phyloP scores from a whole-genome alignment of 1,140 invertebrate genomes.

The Tenebrio molitor region DNA sequence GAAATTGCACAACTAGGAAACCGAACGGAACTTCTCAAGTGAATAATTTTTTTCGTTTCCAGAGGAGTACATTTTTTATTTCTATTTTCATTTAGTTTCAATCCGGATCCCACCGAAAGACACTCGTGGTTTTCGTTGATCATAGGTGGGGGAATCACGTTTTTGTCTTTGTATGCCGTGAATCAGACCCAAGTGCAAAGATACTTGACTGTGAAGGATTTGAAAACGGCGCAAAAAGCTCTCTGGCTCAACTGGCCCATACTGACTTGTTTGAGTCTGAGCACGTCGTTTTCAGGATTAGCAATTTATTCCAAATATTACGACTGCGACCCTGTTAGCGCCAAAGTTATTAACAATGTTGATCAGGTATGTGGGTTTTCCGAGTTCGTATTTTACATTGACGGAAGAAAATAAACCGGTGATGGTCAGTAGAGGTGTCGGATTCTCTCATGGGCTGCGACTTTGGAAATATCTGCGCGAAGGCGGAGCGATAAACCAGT shows the following conservation, averaged over 20 bases:
- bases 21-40: slow-evolving; percentile 80
- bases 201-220: slow-evolving; percentile 80
- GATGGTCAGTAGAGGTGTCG: no score
- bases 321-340: slow-evolving; percentile 80
- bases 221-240: slow-evolving; percentile 75
- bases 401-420: no score
- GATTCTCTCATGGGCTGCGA: no score
- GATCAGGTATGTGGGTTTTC: slow-evolving; percentile 68
- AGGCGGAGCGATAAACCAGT: no score
- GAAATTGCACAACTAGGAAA: slow-evolving; percentile 73
- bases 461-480: no score
- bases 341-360: slow-evolving; percentile 68
- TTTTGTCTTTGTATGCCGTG: slow-evolving; percentile 82
- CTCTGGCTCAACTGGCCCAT: slow-evolving; percentile 82
- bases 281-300: slow-evolving; percentile 83
- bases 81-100: no score
- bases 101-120: slow-evolving; percentile 78
- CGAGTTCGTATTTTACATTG: slow-evolving; percentile 11
- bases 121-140: slow-evolving; percentile 82
- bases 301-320: slow-evolving; percentile 83
- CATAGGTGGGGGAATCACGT: slow-evolving; percentile 81
- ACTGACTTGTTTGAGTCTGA: slow-evolving; percentile 75
- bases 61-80: no score
- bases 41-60: background rate
- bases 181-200: slow-evolving; percentile 92